These are phyloP conservation scores for Sebastes hubbsi DNA, from an alignment of 2,797 vertebrate species.

Conservation along the genomic window DNA sequence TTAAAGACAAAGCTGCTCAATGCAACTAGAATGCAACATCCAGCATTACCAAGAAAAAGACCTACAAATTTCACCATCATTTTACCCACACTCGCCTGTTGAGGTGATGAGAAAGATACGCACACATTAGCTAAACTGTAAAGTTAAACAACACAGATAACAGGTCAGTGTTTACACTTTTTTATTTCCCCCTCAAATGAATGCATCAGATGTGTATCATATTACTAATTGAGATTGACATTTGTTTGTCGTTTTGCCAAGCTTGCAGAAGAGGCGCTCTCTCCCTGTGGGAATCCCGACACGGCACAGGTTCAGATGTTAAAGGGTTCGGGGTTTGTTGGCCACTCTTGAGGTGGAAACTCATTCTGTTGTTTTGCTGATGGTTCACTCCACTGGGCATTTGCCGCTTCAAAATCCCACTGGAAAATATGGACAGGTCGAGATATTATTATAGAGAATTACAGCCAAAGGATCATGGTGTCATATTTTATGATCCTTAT, in stretches of 20 bases:
- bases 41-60: background rate
- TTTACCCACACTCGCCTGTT: background rate
- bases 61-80: background rate
- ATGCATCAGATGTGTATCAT: background rate
- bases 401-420: conserved; percentile 84
- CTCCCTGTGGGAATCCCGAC: conserved; percentile 16
- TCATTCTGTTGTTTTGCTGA: conserved; percentile 42
- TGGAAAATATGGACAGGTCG: conserved; percentile 60
- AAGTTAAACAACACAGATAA: conserved; percentile 28
- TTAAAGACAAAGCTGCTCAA: too few relatives aligned
- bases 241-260: conserved; percentile 9
- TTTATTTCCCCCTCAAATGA: conserved; percentile 36
- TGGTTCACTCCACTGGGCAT: conserved; percentile 64
- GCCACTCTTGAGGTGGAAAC: conserved; percentile 68
- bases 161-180: conserved; percentile 27
- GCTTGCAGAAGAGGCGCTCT: background rate
- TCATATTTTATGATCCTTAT: background rate
- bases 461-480: background rate
- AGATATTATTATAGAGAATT: background rate
- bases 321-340: conserved; percentile 38
- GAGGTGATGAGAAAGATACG: background rate
- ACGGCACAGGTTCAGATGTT: conserved; percentile 35
- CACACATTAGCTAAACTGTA: background rate
- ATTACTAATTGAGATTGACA: background rate
- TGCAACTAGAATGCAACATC: background rate